These are phyloP conservation scores for Nestor notabilis DNA, from an alignment of 2,113 vertebrate species.

Conservation along the genomic window DNA sequence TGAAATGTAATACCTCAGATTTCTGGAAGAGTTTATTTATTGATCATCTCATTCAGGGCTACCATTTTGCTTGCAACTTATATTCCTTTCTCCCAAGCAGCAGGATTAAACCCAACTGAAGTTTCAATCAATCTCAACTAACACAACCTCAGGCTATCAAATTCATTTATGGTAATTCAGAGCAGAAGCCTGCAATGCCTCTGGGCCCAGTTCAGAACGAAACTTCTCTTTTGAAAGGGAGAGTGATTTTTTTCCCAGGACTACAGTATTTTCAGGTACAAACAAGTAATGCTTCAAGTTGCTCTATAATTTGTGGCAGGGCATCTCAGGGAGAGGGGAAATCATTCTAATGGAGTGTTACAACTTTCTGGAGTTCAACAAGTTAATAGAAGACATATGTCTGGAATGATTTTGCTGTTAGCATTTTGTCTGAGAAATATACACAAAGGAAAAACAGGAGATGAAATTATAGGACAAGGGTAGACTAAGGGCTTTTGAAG, in stretches of 20 bases:
- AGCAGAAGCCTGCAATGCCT: not conserved
- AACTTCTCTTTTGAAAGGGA: conserved; percentile 7
- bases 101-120: conserved; percentile 50
- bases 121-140: conserved; percentile 44
- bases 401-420: not conserved
- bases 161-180: not conserved
- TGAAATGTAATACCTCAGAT: conserved; percentile 11
- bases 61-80: conserved; percentile 5
- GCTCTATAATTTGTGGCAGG: conserved; percentile 20
- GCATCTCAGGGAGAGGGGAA: conserved; percentile 16
- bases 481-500: conserved; percentile 10
- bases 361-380: conserved; percentile 44
- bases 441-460: conserved; percentile 42
- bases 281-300: not conserved
- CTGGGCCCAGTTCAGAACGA: not conserved
- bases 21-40: conserved; percentile 22
- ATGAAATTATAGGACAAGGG: conserved; percentile 8
- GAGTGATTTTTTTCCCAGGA: not conserved
- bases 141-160: not conserved
- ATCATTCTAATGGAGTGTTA: conserved; percentile 37
- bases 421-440: conserved; percentile 33
- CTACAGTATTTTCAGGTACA: not conserved
- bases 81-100: conserved; percentile 7
- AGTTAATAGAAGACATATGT: conserved; percentile 47
- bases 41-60: not conserved